A percentile compares a stretch with the other conserved stretches of the same genome.
Conservation (phyloP, 2,888 invertebrate species). For the Cartodere bifasciata region DNA sequence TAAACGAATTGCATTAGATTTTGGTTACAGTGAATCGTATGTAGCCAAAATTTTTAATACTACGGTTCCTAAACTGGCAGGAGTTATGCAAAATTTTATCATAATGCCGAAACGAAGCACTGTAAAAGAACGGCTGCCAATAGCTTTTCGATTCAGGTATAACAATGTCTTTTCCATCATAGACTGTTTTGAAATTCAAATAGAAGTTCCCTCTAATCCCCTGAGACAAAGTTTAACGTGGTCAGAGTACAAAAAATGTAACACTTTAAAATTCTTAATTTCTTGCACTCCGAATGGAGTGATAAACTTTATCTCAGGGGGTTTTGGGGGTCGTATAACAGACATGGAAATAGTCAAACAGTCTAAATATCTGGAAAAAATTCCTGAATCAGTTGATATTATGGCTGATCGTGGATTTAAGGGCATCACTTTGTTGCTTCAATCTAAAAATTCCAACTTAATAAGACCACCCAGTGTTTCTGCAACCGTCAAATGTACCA, state of each 20-base stretch:
- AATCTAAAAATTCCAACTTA: conserved; percentile 12
- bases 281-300: conserved; percentile 19
- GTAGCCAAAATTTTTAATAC: conserved; percentile 1
- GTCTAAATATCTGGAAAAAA: conserved; percentile 16
- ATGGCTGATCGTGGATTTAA: conserved; percentile 20
- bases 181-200: conserved; percentile 5
- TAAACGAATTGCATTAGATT: conserved; percentile 1
- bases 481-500: conserved; percentile 8
- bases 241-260: conserved; percentile 5
- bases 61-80: conserved; percentile 1
- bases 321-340: conserved; percentile 16
- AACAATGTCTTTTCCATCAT: conserved; percentile 2
- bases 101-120: not conserved
- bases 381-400: too few relatives aligned
- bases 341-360: conserved; percentile 15
- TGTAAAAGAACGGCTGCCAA: not conserved
- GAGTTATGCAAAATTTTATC: not conserved
- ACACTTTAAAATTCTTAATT: conserved; percentile 17
- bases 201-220: conserved; percentile 3
- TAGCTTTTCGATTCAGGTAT: conserved; percentile 3
- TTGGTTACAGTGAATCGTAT: not conserved
- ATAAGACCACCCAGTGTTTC: conserved; percentile 17
- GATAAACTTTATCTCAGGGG: conserved; percentile 18
- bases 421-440: conserved; percentile 12
- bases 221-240: conserved; percentile 5